Percentiles rank a stretch among this genome's conserved stretches.
Conservation (phyloP, 2,113 vertebrate genomes). For the Melanocharis versteri region DNA sequence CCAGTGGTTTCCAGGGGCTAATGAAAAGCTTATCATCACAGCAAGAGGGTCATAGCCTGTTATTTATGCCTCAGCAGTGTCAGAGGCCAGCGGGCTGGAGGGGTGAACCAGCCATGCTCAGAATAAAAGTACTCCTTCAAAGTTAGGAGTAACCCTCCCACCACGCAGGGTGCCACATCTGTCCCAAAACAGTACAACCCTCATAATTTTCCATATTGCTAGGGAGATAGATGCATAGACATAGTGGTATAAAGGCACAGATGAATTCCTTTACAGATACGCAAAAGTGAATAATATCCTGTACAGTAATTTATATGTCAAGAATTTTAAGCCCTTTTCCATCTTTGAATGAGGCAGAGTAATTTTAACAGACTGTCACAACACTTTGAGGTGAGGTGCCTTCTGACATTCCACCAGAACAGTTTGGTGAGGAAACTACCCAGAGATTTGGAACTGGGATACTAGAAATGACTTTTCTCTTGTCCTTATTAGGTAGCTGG, state of each 20-base stretch:
- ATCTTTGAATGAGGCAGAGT: background rate
- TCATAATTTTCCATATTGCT: background rate
- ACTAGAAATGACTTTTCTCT: conserved; percentile 12
- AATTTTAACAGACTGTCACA: background rate
- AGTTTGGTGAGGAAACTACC: background rate
- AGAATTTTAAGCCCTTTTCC: background rate
- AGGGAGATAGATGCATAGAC: background rate
- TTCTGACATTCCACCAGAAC: background rate
- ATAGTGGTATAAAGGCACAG: background rate
- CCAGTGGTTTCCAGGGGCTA: background rate
- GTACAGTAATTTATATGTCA: background rate
- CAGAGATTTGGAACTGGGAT: conserved; percentile 8
- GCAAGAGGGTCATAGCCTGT: background rate
- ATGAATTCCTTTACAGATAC: background rate
- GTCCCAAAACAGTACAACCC: background rate
- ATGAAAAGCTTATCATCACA: background rate
- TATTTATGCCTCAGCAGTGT: background rate
- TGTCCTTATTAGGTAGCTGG: conserved; percentile 15
- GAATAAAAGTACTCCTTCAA: background rate
- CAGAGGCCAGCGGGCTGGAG: background rate
- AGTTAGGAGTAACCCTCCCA: background rate
- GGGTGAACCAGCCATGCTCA: background rate
- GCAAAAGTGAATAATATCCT: background rate
- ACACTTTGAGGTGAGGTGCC: background rate
- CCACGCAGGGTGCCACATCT: accelerated